phyloP scores from a whole-genome alignment of 1,140 invertebrate genomes.

The Cyrtorhinus lividipennis region DNA sequence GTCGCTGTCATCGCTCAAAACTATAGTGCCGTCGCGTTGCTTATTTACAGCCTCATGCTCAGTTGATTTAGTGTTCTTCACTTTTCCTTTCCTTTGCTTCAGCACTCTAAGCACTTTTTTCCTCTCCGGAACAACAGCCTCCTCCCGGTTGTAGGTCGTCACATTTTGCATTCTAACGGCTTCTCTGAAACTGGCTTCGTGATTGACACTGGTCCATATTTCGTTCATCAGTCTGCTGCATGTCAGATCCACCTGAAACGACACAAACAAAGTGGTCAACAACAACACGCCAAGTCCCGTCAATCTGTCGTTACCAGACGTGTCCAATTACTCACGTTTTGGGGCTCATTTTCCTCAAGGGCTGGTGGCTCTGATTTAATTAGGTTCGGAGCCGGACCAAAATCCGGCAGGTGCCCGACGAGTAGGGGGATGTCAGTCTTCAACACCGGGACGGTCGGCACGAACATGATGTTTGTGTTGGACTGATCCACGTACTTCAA shows the following conservation, averaged over 20 bases:
- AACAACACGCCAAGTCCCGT: neutral
- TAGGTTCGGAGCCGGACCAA: neutral
- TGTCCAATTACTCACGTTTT: neutral
- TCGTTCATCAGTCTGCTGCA: conserved; percentile 13
- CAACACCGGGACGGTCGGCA: neutral
- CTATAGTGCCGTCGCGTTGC: neutral
- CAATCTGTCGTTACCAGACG: neutral
- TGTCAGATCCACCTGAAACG: conserved; percentile 11
- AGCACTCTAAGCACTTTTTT: conserved; percentile 6
- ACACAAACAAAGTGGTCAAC: neutral
- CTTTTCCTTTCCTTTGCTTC: conserved; percentile 14
- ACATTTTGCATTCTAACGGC: conserved; percentile 9
- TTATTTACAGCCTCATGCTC: neutral
- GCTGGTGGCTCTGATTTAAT: neutral
- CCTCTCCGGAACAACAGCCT: neutral
- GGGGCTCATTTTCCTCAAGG: neutral
- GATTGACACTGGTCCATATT: conserved; percentile 17
- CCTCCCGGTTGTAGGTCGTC: neutral
- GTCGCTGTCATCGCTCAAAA: neutral
- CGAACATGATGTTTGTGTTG: conserved; percentile 1
- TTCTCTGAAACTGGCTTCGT: conserved; percentile 7
- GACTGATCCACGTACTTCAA: conserved; percentile 9
- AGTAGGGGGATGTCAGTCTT: neutral
- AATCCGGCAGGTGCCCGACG: neutral
- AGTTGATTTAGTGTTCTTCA: neutral